A percentile compares a stretch with the other conserved stretches of the same genome.
Conservation (phyloP, 2,113 vertebrate species). For the Gnathonemus longibarbis region DNA sequence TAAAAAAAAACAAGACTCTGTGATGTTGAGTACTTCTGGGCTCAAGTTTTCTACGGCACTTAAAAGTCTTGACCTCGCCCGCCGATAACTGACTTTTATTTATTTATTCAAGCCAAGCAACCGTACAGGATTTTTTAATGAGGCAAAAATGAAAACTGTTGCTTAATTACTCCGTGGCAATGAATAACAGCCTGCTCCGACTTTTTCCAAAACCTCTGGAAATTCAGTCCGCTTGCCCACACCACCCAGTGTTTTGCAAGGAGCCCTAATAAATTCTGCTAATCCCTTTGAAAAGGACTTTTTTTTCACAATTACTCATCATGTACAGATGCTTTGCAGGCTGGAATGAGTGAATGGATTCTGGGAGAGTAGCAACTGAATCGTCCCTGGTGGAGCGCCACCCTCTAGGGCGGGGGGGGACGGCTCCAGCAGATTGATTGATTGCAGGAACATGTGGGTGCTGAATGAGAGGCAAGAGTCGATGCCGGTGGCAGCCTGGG, state of each 20-base stretch:
- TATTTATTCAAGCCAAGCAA: conserved; percentile 37
- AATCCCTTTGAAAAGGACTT: conserved; percentile 1
- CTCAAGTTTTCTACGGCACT: conserved; percentile 26
- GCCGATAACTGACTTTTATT: background rate
- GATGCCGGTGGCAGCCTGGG: background rate
- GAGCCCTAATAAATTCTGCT: background rate
- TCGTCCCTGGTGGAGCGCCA: background rate
- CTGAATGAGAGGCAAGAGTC: background rate
- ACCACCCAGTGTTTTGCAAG: background rate
- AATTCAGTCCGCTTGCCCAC: conserved; percentile 28
- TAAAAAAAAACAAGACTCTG: background rate
- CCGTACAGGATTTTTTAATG: conserved; percentile 43
- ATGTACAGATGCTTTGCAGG: background rate
- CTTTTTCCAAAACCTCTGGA: conserved; percentile 37
- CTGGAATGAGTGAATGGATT: background rate
- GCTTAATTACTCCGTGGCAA: conserved; percentile 35
- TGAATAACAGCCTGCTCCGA: conserved; percentile 36
- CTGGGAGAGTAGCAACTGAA: background rate
- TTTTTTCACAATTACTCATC: background rate
- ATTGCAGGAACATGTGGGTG: conserved; percentile 1
- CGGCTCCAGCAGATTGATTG: background rate
- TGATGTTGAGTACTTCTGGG: background rate
- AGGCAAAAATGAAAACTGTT: conserved; percentile 28
- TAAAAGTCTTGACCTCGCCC: conserved; percentile 31
- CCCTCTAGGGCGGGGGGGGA: background rate